A percentile compares a stretch with the other conserved stretches of the same genome.
These are phyloP conservation scores for Chloropsis cyanopogon DNA, from an alignment of 2,113 vertebrate species.

Conservation along the genomic window DNA sequence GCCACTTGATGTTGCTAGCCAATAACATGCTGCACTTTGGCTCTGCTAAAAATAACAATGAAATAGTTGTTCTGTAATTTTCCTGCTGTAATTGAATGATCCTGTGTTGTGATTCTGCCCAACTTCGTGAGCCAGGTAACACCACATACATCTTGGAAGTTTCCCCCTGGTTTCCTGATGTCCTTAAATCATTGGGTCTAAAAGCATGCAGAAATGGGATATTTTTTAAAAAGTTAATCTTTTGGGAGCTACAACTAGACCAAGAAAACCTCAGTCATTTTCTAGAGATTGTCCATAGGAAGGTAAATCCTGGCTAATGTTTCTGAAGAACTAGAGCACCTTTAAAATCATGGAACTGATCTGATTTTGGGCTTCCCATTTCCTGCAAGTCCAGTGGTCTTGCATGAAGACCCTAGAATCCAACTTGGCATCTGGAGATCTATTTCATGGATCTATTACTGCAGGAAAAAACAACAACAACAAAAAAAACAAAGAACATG, in stretches of 20 bases:
- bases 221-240: not conserved
- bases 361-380: not conserved
- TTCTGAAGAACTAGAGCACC: not conserved
- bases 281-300: not conserved
- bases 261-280: not conserved
- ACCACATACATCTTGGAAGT: not conserved
- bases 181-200: not conserved
- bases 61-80: not conserved
- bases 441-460: not conserved
- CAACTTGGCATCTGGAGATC: not conserved
- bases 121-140: not conserved
- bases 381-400: not conserved
- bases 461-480: no score
- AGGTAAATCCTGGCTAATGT: not conserved
- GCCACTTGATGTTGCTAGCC: conserved; percentile 6
- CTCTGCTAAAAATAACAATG: conserved; percentile 7
- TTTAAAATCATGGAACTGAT: not conserved
- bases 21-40: not conserved
- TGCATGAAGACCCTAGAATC: not conserved
- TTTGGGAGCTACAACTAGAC: not conserved
- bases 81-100: not conserved
- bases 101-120: not conserved
- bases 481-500: not conserved
- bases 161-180: not conserved
- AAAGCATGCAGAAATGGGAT: not conserved